Percentiles rank a stretch among this genome's conserved stretches.
These are phyloP conservation scores for Tromatobia lineatoria DNA, from an alignment of 2,888 invertebrate species.

Conservation along the genomic window DNA sequence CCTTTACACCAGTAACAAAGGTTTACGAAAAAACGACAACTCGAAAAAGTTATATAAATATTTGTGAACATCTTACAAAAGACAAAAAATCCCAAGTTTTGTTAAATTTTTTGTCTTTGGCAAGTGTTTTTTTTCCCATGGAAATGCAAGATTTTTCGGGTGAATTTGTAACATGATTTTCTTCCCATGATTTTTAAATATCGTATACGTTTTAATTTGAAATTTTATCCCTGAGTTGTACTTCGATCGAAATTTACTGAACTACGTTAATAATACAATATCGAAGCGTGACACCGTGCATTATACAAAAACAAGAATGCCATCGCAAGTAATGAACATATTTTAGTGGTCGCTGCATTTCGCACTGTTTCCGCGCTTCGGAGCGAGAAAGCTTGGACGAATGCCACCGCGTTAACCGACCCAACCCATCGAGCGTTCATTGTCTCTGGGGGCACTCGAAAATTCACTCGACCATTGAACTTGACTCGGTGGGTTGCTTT, in stretches of 20 bases:
- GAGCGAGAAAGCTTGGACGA: slow-evolving; percentile 35
- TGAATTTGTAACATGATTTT: not conserved
- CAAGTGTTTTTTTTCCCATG: too few species aligned
- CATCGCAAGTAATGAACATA: slow-evolving; percentile 1
- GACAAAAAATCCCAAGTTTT: too few species aligned
- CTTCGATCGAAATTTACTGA: not conserved
- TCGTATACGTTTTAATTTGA: not conserved
- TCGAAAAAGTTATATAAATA: too few species aligned
- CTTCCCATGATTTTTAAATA: not conserved
- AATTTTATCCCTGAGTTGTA: not conserved
- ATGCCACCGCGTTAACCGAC: slow-evolving; percentile 46
- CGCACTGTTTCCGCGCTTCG: slow-evolving; percentile 4
- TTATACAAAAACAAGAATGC: slow-evolving; percentile 7
- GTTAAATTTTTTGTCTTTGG: too few species aligned
- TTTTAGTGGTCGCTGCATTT: slow-evolving; percentile 16
- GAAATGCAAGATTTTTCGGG: too few species aligned
- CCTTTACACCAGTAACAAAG: too few species aligned
- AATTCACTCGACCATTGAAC: slow-evolving; percentile 51
- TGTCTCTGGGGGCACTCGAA: slow-evolving; percentile 41
- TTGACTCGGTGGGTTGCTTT: slow-evolving; percentile 21
- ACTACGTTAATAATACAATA: slow-evolving; percentile 13
- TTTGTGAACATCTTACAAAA: too few species aligned
- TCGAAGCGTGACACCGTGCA: not conserved
- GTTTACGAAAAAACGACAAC: too few species aligned
- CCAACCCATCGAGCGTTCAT: slow-evolving; percentile 25